Base-by-base conservation (phyloP, 2,797 vertebrate species). In the Myiotriccus ornatus region DNA sequence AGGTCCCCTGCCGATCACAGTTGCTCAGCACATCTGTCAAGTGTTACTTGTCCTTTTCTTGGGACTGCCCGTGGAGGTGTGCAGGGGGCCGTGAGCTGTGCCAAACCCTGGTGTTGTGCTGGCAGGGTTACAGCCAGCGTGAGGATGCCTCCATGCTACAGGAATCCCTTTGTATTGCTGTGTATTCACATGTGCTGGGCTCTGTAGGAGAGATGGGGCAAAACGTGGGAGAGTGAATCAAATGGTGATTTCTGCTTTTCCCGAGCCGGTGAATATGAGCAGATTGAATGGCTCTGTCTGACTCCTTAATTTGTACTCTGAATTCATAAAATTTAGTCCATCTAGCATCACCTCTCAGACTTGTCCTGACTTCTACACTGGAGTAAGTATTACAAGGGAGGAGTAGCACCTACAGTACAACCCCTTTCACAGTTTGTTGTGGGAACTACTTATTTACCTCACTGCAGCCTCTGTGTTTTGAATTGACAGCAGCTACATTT, bases 11-110 rank as follows among this genome's bases (percentile, higher is more conserved):
- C 56, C 0, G 34, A 56, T 77, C 46, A 1, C 73, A 37, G 76
- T 49, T 59, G 57, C 81, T 87, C 59, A 14, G 78, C 80, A 74
- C 80, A 91, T 89, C 76, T 87, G 91, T 85, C 73, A 79, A 89
- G 57, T 5, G 74, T 95, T 90, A 85, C 55, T 93, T 68, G 90
- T 80, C 83, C 76, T 78, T 46, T 81, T 12, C 71, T 74, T 37
- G 44, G 55, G 94, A 80, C 77, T 81, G 93, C 93, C 75, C 41
- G 0, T 55, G 82, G 93, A 89, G 94, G 89, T 92, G 92, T 83
- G 75, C 81, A 64, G 91, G 84, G 81, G 87, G 63, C 1, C 71
- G 22, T 23, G 75, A 84, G 92, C 91, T 43, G 43, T 77, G 93
- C 95, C 90, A 82, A 50, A 18, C 85, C 52, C 87, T 76, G 46